These are phyloP conservation scores for Parascotia fuliginaria DNA, from an alignment of 2,888 invertebrate genomes.

Conservation along the genomic window DNA sequence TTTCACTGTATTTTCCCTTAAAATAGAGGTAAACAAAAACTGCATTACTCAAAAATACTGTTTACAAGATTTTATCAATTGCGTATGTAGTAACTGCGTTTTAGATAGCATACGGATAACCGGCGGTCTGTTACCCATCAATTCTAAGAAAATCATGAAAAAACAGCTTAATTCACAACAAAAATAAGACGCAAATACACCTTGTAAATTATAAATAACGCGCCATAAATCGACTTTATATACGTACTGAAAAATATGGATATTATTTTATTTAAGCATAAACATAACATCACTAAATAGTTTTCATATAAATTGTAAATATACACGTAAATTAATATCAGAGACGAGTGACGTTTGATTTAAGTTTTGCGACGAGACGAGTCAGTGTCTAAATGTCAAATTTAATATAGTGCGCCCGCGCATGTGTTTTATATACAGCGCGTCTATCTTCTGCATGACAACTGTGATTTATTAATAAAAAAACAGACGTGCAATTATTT, in stretches of 20 bases:
- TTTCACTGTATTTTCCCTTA: too few species aligned
- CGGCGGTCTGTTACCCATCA: constrained; percentile 2
- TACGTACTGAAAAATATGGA: too few species aligned
- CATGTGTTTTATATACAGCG: constrained; percentile 5
- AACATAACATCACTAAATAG: constrained; percentile 26
- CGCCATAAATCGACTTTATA: too few species aligned
- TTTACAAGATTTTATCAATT: not conserved
- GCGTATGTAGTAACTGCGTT: not conserved
- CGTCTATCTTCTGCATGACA: constrained; percentile 16
- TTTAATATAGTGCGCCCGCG: constrained; percentile 28
- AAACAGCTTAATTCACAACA: not conserved
- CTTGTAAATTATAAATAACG: too few species aligned
- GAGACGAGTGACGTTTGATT: constrained; percentile 38
- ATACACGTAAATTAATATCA: constrained; percentile 34
- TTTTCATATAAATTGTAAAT: constrained; percentile 37
- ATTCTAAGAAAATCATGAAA: constrained; percentile 17
- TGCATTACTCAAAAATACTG: too few species aligned
- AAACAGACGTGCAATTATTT: too few species aligned
- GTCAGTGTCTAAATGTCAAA: constrained; percentile 33
- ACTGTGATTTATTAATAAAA: too few species aligned
- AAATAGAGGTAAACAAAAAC: too few species aligned
- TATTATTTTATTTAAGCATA: too few species aligned
- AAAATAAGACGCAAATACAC: constrained; percentile 1
- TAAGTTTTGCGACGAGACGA: constrained; percentile 37
- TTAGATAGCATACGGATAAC: not conserved